A percentile compares a stretch with the other conserved stretches of the same genome.
Evolutionary conservation across 2,888 invertebrate genomes (phyloP).

Genomic region (Drosophila picticornis): DNA sequence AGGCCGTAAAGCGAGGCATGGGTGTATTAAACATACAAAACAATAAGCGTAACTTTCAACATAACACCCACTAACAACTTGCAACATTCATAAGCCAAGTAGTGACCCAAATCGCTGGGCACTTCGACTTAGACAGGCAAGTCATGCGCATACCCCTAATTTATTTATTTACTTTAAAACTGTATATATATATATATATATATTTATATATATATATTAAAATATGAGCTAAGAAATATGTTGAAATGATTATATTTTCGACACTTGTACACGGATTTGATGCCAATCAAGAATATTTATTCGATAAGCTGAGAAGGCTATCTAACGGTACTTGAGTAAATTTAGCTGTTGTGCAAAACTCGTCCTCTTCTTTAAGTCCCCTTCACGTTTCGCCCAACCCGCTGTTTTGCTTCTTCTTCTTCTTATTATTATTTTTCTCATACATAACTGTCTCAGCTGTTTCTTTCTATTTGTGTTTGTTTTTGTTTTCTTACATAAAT

Average conservation of each 20-base stretch:
- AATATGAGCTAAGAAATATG: not conserved
- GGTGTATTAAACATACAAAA: not conserved
- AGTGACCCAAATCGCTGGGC: not conserved
- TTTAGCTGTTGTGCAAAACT: not conserved
- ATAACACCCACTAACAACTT: not conserved
- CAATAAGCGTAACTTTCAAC: not conserved
- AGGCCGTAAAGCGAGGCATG: too few relatives aligned
- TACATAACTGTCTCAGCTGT: slow-evolving; percentile 5
- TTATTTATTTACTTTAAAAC: not conserved
- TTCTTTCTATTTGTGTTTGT: not conserved
- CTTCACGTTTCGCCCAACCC: not conserved
- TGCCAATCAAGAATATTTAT: not conserved
- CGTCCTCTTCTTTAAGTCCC: not conserved
- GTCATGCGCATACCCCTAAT: not conserved
- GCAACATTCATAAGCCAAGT: not conserved
- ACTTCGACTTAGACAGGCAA: not conserved
- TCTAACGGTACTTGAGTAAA: not conserved
- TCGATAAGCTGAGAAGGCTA: not conserved
- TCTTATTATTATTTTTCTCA: not conserved
- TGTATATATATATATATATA: not conserved
- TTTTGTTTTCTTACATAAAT: not conserved
- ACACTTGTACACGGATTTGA: not conserved
- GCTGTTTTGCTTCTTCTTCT: not conserved
- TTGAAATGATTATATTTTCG: not conserved
- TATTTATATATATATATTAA: not conserved